Conservation (phyloP, 2,888 invertebrate genomes). For the Dryadula phaetusa region DNA sequence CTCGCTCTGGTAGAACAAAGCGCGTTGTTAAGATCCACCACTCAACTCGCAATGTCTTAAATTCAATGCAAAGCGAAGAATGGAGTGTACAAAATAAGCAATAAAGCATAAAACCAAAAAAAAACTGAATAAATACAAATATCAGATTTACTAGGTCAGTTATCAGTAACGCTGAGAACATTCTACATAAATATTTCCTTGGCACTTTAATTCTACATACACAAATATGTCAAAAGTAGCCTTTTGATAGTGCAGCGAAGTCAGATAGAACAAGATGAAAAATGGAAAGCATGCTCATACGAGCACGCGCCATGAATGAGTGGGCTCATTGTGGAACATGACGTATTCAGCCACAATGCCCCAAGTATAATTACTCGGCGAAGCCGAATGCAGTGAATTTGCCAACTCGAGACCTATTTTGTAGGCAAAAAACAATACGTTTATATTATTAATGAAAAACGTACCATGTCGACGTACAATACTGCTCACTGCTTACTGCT, state of each 20-base stretch:
- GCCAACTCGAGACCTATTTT: slow-evolving; percentile 7
- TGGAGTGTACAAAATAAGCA: too few relatives aligned
- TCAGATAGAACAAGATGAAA: slow-evolving; percentile 19
- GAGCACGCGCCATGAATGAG: slow-evolving; percentile 21
- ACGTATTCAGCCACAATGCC: slow-evolving; percentile 22
- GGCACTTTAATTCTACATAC: not conserved
- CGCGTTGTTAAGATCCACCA: too few relatives aligned
- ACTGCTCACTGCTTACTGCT: too few relatives aligned
- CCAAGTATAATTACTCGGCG: slow-evolving; percentile 25
- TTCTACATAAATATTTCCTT: not conserved
- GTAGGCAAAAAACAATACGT: slow-evolving; percentile 19
- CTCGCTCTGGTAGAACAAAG: too few relatives aligned
- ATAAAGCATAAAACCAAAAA: too few relatives aligned
- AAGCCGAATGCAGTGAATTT: slow-evolving; percentile 22
- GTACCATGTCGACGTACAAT: not conserved
- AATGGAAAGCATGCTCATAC: slow-evolving; percentile 23
- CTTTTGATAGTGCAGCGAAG: slow-evolving; percentile 9
- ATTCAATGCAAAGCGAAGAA: too few relatives aligned
- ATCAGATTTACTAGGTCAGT: not conserved
- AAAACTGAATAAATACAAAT: not conserved
- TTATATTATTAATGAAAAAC: slow-evolving; percentile 24
- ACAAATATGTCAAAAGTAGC: slow-evolving; percentile 17
- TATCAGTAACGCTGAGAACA: not conserved
- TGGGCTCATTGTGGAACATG: slow-evolving; percentile 23
- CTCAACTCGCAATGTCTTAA: too few relatives aligned